Percentiles rank a stretch among this genome's conserved stretches.
These are phyloP conservation scores for Lissocephala sabroskyi DNA, from an alignment of 2,888 invertebrate species.

Conservation along the genomic window DNA sequence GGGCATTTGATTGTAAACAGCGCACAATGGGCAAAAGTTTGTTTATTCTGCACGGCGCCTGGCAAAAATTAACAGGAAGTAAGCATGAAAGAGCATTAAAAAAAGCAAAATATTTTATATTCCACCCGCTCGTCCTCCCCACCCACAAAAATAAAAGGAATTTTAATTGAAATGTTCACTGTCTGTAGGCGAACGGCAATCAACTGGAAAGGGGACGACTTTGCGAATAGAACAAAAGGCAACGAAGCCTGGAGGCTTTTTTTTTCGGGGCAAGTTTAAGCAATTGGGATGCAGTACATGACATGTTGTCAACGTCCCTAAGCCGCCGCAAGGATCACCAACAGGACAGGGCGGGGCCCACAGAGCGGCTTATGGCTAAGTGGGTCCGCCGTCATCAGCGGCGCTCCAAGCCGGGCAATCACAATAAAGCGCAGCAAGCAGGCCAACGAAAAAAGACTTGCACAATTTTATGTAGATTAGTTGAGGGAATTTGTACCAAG, in stretches of 20 bases:
- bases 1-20: slow-evolving; percentile 40
- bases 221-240: not conserved
- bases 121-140: too few species aligned
- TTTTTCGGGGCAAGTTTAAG: slow-evolving; percentile 39
- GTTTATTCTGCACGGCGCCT: not conserved
- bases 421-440: slow-evolving; percentile 29
- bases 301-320: slow-evolving; percentile 50
- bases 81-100: slow-evolving; percentile 16
- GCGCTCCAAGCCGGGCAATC: slow-evolving; percentile 39
- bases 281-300: slow-evolving; percentile 48
- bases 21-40: slow-evolving; percentile 4
- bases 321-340: not conserved
- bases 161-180: slow-evolving; percentile 56
- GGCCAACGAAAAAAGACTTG: slow-evolving; percentile 33
- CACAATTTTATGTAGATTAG: slow-evolving; percentile 56
- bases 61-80: slow-evolving; percentile 33
- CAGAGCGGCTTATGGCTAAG: too few species aligned
- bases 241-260: slow-evolving; percentile 26
- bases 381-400: slow-evolving; percentile 57
- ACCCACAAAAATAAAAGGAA: slow-evolving; percentile 17
- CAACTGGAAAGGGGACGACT: slow-evolving; percentile 6
- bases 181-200: not conserved
- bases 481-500: slow-evolving; percentile 1
- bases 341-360: too few species aligned
- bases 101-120: slow-evolving; percentile 13